Percentiles rank a stretch among this genome's conserved stretches.
phyloP scores from a whole-genome alignment of 1,140 invertebrate genomes.

The Drosophila obscura region DNA sequence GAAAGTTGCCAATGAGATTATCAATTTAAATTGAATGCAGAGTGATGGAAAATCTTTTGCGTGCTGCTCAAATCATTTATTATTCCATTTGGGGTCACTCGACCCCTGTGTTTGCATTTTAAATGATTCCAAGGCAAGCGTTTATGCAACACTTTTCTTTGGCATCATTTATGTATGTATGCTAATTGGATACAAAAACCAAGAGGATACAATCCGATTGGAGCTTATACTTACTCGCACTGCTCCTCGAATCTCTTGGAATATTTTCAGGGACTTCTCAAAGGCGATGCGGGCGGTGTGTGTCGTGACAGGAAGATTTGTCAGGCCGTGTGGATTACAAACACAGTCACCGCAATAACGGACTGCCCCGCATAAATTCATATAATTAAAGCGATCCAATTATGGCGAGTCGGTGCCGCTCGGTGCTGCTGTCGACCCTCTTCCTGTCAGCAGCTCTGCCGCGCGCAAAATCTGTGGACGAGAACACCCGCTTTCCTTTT shows the following conservation, averaged over 20 bases:
- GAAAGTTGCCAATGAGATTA: constrained; percentile 32
- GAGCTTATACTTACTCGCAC: background rate
- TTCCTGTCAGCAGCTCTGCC: constrained; percentile 64
- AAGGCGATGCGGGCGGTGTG: background rate
- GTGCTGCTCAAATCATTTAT: constrained; percentile 29
- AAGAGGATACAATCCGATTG: constrained; percentile 3
- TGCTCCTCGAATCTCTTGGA: background rate
- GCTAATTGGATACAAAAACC: constrained; percentile 40
- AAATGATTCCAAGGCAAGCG: background rate
- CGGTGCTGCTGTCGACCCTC: constrained; percentile 32
- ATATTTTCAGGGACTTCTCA: too few relatives aligned
- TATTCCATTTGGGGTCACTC: constrained; percentile 45
- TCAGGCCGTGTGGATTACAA: constrained; percentile 16
- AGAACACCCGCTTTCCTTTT: constrained; percentile 48
- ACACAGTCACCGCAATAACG: constrained; percentile 10
- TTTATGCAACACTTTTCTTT: constrained; percentile 5
- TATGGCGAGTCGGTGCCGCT: constrained; percentile 42
- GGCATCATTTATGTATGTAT: constrained; percentile 33
- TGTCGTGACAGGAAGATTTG: background rate
- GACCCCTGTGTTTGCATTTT: constrained; percentile 18
- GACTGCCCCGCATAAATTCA: constrained; percentile 51
- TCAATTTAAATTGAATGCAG: constrained; percentile 14
- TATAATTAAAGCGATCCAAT: constrained; percentile 78
- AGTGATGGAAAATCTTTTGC: constrained; percentile 13
- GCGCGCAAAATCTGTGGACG: constrained; percentile 20